Evolutionary conservation across 2,797 vertebrate genomes (phyloP).

Genomic region (Manis pentadactyla): DNA sequence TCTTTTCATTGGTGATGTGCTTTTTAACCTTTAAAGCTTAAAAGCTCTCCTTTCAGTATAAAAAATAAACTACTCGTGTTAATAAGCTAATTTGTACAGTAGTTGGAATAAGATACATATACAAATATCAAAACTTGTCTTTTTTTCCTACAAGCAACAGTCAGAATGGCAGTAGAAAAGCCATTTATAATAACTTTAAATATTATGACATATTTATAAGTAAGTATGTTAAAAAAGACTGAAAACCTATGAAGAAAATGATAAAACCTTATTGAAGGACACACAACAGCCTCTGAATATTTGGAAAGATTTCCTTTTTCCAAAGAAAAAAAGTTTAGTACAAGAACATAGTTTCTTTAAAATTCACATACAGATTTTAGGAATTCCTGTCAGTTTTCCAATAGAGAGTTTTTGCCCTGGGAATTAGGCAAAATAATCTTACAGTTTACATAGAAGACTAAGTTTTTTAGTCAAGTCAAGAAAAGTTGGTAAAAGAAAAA

Average conservation of each 20-base stretch:
- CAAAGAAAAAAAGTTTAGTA: background rate
- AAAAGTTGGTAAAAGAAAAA: constrained; percentile 13
- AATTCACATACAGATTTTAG: background rate
- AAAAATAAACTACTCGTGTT: background rate
- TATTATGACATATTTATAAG: background rate
- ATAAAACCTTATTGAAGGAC: background rate
- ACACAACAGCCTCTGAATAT: background rate
- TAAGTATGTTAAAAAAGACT: background rate
- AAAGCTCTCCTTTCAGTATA: background rate
- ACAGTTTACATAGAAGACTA: background rate
- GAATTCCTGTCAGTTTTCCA: background rate
- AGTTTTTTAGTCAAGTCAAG: background rate
- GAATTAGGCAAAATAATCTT: background rate
- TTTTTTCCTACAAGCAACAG: background rate
- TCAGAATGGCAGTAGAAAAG: background rate
- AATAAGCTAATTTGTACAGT: background rate
- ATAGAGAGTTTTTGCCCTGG: background rate
- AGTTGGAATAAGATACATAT: background rate
- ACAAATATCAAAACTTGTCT: background rate
- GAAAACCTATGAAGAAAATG: background rate
- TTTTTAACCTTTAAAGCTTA: background rate
- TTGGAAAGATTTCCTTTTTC: background rate
- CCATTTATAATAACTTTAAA: constrained; percentile 23
- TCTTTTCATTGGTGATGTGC: background rate
- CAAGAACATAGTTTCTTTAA: background rate